phyloP scores from a whole-genome alignment of 1,140 invertebrate genomes.

The Bombyx mandarina region DNA sequence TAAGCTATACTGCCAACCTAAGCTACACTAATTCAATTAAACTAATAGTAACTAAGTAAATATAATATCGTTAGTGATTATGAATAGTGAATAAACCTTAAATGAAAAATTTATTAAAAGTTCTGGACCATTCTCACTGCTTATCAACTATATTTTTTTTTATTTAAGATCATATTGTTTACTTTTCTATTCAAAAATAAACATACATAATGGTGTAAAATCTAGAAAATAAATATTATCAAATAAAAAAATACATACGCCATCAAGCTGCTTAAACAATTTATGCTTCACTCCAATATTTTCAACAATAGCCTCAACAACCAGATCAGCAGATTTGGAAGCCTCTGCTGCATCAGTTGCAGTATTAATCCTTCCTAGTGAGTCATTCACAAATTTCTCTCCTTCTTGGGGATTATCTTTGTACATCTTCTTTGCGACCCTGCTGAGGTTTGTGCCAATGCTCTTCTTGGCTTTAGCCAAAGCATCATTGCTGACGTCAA shows the following conservation, averaged over 20 bases:
- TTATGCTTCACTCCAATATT: constrained; percentile 86
- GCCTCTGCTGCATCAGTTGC: constrained; percentile 74
- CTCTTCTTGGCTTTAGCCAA: constrained; percentile 78
- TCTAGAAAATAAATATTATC: too few relatives aligned
- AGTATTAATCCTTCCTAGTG: constrained; percentile 74
- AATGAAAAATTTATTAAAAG: too few relatives aligned
- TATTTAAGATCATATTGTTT: too few relatives aligned
- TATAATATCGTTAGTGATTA: too few relatives aligned
- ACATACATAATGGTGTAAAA: too few relatives aligned
- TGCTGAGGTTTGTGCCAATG: constrained; percentile 78
- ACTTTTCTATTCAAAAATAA: too few relatives aligned
- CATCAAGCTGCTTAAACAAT: constrained; percentile 78
- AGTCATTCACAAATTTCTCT: constrained; percentile 77
- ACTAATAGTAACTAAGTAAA: too few relatives aligned
- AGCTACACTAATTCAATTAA: too few relatives aligned
- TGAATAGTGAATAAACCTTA: too few relatives aligned
- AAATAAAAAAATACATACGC: constrained; percentile 34
- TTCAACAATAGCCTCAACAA: constrained; percentile 91
- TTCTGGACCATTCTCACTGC: too few relatives aligned
- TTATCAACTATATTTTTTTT: too few relatives aligned
- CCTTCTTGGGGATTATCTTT: constrained; percentile 77
- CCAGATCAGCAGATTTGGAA: constrained; percentile 80
- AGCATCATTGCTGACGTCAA: constrained; percentile 80
- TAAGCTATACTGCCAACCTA: too few relatives aligned
- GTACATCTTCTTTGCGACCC: constrained; percentile 86